Conservation (phyloP, 23 tunicate species). For the Styela clava region DNA sequence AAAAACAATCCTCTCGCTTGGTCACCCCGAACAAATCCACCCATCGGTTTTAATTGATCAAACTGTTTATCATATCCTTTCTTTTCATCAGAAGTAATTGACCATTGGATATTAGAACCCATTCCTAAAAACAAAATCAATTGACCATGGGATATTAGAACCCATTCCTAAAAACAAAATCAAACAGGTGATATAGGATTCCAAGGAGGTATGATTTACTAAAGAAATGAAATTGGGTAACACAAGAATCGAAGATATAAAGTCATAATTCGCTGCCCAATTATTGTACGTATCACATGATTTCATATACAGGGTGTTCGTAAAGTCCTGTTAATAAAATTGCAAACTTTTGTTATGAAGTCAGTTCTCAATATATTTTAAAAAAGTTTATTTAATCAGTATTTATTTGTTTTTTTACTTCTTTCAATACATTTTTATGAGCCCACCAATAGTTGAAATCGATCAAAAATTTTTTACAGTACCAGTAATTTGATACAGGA, state of each 20-base stretch:
- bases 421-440: too few relatives aligned
- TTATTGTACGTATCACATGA: not conserved
- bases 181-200: not conserved
- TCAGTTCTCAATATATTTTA: too few relatives aligned
- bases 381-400: too few relatives aligned
- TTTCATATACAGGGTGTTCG: too few relatives aligned
- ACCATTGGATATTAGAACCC: constrained; percentile 58
- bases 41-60: constrained; percentile 55
- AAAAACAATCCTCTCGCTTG: constrained; percentile 82
- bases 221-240: not conserved
- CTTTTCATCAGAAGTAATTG: constrained; percentile 65
- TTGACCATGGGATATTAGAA: constrained; percentile 59
- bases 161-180: not conserved
- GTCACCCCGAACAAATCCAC: constrained; percentile 78
- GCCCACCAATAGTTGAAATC: too few relatives aligned
- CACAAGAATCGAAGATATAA: not conserved
- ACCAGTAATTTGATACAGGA: too few relatives aligned
- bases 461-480: too few relatives aligned
- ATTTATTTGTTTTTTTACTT: too few relatives aligned
- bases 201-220: not conserved
- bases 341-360: too few relatives aligned
- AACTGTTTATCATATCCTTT: constrained; percentile 62
- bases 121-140: constrained; percentile 30
- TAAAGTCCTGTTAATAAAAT: too few relatives aligned
- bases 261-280: not conserved